Evolutionary conservation across 1,140 invertebrate species (phyloP).

Genomic region (Caerostris darwini): DNA sequence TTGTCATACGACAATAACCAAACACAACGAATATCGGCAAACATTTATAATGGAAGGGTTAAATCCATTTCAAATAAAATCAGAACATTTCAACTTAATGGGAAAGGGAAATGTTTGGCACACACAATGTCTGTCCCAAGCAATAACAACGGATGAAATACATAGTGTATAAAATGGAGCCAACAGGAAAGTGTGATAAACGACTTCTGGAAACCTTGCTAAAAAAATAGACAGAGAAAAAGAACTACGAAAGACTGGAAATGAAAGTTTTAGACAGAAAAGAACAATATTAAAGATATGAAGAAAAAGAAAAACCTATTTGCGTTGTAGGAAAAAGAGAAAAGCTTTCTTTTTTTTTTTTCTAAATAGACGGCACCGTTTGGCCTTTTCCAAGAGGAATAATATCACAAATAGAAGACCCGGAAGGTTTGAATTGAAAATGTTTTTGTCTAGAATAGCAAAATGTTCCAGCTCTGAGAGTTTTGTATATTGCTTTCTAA

Average conservation of each 20-base stretch:
- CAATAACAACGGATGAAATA: constrained; percentile 14
- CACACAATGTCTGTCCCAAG: background rate
- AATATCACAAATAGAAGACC: background rate
- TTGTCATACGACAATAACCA: background rate
- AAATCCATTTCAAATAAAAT: constrained; percentile 12
- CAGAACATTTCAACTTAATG: background rate
- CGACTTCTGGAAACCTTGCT: background rate
- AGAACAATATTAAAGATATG: constrained; percentile 17
- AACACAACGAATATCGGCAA: background rate
- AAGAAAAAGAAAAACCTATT: constrained; percentile 8
- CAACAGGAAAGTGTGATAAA: constrained; percentile 27
- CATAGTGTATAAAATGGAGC: constrained; percentile 28
- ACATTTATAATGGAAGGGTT: background rate
- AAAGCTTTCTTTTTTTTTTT: background rate
- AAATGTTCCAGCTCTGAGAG: background rate
- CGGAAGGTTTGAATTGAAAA: background rate
- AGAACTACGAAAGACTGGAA: background rate
- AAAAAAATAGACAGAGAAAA: background rate
- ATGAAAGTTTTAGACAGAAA: constrained; percentile 9
- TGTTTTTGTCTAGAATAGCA: background rate
- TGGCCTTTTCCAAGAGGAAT: background rate
- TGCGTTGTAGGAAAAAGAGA: background rate
- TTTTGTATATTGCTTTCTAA: background rate
- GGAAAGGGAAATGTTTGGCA: constrained; percentile 1
- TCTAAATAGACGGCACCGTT: background rate